These are phyloP conservation scores for Drosophila pectinifera DNA, from an alignment of 1,140 invertebrate species.

Conservation along the genomic window DNA sequence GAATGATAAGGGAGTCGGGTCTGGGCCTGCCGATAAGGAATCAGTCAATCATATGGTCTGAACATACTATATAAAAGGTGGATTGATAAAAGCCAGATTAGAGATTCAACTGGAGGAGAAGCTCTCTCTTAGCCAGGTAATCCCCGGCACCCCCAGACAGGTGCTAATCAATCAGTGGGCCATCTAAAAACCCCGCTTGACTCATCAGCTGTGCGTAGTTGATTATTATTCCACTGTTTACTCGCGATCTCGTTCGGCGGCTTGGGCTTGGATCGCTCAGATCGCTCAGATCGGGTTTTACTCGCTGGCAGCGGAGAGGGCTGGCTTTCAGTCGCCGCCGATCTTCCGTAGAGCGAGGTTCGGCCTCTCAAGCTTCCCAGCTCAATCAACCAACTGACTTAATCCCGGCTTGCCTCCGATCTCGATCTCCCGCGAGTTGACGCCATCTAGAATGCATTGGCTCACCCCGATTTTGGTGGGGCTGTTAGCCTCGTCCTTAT, in stretches of 20 bases:
- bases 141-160: slow-evolving; percentile 16
- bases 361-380: slow-evolving; percentile 22
- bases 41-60: slow-evolving; percentile 16
- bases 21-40: slow-evolving; percentile 28
- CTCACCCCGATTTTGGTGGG: slow-evolving; percentile 34
- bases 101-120: background rate
- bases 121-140: background rate
- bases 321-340: slow-evolving; percentile 59
- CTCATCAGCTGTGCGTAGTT: slow-evolving; percentile 56
- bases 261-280: slow-evolving; percentile 4
- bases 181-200: slow-evolving; percentile 62
- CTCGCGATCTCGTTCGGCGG: slow-evolving; percentile 29
- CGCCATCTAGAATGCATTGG: slow-evolving; percentile 52
- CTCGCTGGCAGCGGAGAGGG: slow-evolving; percentile 11
- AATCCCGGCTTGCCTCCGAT: slow-evolving; percentile 1
- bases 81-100: slow-evolving; percentile 25
- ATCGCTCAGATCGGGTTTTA: slow-evolving; percentile 49
- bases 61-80: background rate
- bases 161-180: slow-evolving; percentile 45
- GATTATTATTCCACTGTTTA: slow-evolving; percentile 33
- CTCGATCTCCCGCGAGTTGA: slow-evolving; percentile 21
- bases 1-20: slow-evolving; percentile 35
- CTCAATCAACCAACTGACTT: slow-evolving; percentile 9
- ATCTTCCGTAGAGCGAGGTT: slow-evolving; percentile 66
- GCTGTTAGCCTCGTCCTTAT: slow-evolving; percentile 52